These are phyloP conservation scores for Poecilia wingei DNA, from an alignment of 2,797 vertebrate genomes.

Conservation along the genomic window DNA sequence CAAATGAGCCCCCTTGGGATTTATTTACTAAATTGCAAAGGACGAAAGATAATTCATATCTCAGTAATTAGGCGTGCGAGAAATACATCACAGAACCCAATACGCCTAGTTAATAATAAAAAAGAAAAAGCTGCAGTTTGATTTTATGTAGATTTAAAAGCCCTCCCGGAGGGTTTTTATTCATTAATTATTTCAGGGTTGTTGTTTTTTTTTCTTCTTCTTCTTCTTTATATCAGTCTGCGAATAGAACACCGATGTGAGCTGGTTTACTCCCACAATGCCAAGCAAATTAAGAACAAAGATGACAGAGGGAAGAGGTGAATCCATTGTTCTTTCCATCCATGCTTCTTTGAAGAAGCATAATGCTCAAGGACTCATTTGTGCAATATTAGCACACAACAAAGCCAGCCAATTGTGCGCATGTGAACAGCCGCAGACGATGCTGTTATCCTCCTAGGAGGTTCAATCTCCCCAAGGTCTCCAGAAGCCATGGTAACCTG, in stretches of 20 bases:
- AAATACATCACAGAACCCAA: conserved; percentile 81
- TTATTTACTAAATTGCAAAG: conserved; percentile 82
- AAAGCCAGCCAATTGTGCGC: conserved; percentile 29
- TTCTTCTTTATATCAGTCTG: conserved; percentile 61
- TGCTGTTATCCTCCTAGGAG: conserved; percentile 28
- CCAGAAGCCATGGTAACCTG: conserved; percentile 42
- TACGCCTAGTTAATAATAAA: conserved; percentile 79
- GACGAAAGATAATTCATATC: conserved; percentile 80
- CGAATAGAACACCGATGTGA: conserved; percentile 64
- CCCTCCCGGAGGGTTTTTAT: conserved; percentile 69
- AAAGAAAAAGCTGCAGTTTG: conserved; percentile 75
- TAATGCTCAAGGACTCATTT: conserved; percentile 71
- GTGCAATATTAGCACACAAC: conserved; percentile 59
- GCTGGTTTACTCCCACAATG: conserved; percentile 66
- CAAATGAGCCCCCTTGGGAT: conserved; percentile 80
- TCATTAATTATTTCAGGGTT: conserved; percentile 71
- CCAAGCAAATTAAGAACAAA: conserved; percentile 74
- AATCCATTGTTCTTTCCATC: conserved; percentile 54
- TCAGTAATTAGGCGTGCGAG: conserved; percentile 82
- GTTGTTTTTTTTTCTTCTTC: no score
- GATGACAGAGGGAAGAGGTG: conserved; percentile 64
- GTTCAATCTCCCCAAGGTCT: conserved; percentile 30
- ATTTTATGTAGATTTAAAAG: conserved; percentile 83
- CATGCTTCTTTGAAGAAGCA: conserved; percentile 65
- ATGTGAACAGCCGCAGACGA: conserved; percentile 45